phyloP scores from a whole-genome alignment of 1,140 invertebrate genomes.

The Hylaeus volcanicus region DNA sequence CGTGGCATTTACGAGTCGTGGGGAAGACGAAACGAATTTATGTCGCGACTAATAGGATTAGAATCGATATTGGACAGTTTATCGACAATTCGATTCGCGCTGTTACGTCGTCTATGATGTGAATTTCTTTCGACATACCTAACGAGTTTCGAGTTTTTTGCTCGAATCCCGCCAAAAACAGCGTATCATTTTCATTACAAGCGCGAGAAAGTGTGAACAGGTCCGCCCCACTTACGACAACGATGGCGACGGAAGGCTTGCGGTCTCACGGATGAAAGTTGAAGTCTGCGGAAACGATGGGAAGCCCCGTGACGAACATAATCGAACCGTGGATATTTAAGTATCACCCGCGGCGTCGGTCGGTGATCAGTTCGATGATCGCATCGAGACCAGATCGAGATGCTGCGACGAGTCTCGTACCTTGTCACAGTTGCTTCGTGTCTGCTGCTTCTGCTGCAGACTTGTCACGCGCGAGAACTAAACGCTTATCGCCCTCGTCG shows the following conservation, averaged over 20 bases:
- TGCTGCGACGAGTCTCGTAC: constrained; percentile 32
- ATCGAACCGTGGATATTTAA: constrained; percentile 60
- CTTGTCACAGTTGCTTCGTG: constrained; percentile 20
- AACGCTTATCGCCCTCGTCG: background rate
- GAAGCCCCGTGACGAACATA: constrained; percentile 42
- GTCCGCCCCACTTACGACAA: background rate
- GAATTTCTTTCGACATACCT: too few species aligned
- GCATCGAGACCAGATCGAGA: constrained; percentile 38
- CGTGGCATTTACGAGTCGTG: constrained; percentile 34
- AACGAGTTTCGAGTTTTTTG: too few species aligned
- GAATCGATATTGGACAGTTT: constrained; percentile 70
- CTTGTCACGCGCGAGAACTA: constrained; percentile 30
- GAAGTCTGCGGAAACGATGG: constrained; percentile 40
- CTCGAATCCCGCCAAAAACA: background rate
- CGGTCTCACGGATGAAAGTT: constrained; percentile 58
- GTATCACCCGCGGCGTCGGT: constrained; percentile 38
- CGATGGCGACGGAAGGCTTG: constrained; percentile 35
- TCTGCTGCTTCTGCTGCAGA: constrained; percentile 18
- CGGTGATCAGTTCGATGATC: constrained; percentile 52
- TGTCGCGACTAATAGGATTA: constrained; percentile 68
- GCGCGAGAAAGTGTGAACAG: constrained; percentile 57
- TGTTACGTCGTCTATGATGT: background rate
- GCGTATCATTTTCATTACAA: constrained; percentile 23
- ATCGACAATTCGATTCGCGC: constrained; percentile 75
- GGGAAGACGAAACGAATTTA: constrained; percentile 53